Conservation (phyloP, 2,113 vertebrate genomes). For the Scomber colias region DNA sequence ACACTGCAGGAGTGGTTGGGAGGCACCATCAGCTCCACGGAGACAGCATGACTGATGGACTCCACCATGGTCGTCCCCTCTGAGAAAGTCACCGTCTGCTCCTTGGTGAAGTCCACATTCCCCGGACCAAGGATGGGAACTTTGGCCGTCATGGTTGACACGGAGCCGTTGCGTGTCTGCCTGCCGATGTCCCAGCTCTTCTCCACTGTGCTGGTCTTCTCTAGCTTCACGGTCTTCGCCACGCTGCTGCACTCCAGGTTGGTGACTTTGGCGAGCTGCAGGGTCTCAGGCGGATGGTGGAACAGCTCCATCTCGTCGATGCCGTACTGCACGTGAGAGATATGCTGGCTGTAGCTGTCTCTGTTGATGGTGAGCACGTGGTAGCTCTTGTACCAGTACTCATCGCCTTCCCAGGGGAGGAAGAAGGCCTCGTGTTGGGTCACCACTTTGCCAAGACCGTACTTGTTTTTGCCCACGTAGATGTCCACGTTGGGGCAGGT, state of each 20-base stretch:
- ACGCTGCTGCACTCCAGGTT: slow-evolving; percentile 81
- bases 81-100: slow-evolving; percentile 79
- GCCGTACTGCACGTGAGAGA: slow-evolving; percentile 81
- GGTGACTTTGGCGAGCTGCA: slow-evolving; percentile 79
- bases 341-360: slow-evolving; percentile 80
- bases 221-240: slow-evolving; percentile 76
- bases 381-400: slow-evolving; percentile 86
- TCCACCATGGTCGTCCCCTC: slow-evolving; percentile 76
- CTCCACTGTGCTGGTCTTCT: slow-evolving; percentile 74
- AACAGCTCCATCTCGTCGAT: slow-evolving; percentile 79
- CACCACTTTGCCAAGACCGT: slow-evolving; percentile 85
- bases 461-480: slow-evolving; percentile 85
- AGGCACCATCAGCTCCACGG: slow-evolving; percentile 75
- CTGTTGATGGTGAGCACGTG: slow-evolving; percentile 81
- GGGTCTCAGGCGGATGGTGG: slow-evolving; percentile 79
- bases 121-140: slow-evolving; percentile 77
- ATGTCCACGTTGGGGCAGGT: slow-evolving; percentile 73
- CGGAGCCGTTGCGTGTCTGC: slow-evolving; percentile 72
- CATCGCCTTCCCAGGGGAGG: slow-evolving; percentile 82
- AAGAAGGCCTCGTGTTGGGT: slow-evolving; percentile 82
- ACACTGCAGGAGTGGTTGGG: slow-evolving; percentile 81
- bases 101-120: slow-evolving; percentile 76
- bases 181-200: slow-evolving; percentile 82
- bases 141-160: slow-evolving; percentile 78
- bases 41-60: slow-evolving; percentile 72